Evolutionary conservation across 92 coral and sea anemone species (phyloP).

Genomic region (Virgularia gustaviana): DNA sequence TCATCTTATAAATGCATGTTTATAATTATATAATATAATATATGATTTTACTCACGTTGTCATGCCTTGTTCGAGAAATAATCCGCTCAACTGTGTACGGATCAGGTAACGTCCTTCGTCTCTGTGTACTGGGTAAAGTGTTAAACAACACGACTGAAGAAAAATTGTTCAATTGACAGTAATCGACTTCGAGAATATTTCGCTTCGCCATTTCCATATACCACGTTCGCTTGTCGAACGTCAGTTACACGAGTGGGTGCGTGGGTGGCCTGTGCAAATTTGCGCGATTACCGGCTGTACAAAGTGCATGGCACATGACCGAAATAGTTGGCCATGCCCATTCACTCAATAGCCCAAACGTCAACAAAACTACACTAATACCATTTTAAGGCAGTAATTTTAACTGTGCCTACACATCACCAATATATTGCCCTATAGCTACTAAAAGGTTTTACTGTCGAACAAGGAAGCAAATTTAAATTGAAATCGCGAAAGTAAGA

Average conservation of each 20-base stretch:
- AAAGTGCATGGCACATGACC: not conserved
- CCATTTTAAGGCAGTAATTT: no score
- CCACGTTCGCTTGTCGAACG: no score
- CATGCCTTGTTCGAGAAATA: not conserved
- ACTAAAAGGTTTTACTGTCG: no score
- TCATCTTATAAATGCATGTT: not conserved
- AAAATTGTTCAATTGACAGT: not conserved
- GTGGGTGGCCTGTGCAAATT: not conserved
- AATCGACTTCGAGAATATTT: not conserved
- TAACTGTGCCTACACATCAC: no score
- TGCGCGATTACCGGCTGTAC: not conserved
- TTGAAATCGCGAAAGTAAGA: no score
- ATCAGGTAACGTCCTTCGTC: not conserved
- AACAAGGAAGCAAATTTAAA: no score
- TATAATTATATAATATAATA: not conserved
- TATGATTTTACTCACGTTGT: not conserved
- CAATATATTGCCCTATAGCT: no score
- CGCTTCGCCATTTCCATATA: not conserved
- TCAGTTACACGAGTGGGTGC: no score
- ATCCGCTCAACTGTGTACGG: not conserved
- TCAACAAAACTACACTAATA: no score
- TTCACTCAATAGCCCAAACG: no score
- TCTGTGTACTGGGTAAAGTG: not conserved
- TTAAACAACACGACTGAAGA: not conserved
- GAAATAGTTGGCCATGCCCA: no score